Percentiles rank a stretch among this genome's conserved stretches.
phyloP scores from a whole-genome alignment of 1,140 invertebrate genomes.

The Idris sp. region DNA sequence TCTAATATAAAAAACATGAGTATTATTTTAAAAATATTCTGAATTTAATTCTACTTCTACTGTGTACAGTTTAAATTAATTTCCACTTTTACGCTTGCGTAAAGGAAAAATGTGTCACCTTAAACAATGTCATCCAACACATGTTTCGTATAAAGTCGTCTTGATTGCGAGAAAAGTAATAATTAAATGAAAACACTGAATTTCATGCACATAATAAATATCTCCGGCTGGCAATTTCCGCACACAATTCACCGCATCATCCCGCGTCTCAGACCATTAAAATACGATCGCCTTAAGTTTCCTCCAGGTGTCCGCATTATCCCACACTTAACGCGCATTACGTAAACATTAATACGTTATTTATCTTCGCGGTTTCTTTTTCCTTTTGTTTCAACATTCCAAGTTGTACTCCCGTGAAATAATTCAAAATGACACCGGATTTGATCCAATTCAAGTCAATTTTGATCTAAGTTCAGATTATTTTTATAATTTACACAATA shows the following conservation, averaged over 20 bases:
- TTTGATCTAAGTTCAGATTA: too few relatives aligned
- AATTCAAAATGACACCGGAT: too few relatives aligned
- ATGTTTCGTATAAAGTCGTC: conserved; percentile 27
- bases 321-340: conserved; percentile 38
- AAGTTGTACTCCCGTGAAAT: too few relatives aligned
- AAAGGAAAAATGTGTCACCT: too few relatives aligned
- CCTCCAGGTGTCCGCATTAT: conserved; percentile 29
- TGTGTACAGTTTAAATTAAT: too few relatives aligned
- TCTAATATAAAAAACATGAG: too few relatives aligned
- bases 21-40: too few relatives aligned
- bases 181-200: conserved; percentile 42
- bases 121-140: conserved; percentile 13
- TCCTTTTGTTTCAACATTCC: neutral
- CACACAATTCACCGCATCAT: conserved; percentile 20
- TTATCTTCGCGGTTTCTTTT: conserved; percentile 20
- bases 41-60: too few relatives aligned
- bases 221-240: conserved; percentile 7
- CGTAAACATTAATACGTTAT: conserved; percentile 41
- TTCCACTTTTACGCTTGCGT: too few relatives aligned
- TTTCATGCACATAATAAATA: conserved; percentile 27
- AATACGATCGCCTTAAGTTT: conserved; percentile 30
- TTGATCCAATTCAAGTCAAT: too few relatives aligned
- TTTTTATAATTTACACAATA: too few relatives aligned
- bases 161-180: conserved; percentile 39
- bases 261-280: conserved; percentile 28